Percentiles rank a stretch among this genome's conserved stretches.
Conservation (phyloP, 2,113 vertebrate genomes). For the Alouatta palliata region DNA sequence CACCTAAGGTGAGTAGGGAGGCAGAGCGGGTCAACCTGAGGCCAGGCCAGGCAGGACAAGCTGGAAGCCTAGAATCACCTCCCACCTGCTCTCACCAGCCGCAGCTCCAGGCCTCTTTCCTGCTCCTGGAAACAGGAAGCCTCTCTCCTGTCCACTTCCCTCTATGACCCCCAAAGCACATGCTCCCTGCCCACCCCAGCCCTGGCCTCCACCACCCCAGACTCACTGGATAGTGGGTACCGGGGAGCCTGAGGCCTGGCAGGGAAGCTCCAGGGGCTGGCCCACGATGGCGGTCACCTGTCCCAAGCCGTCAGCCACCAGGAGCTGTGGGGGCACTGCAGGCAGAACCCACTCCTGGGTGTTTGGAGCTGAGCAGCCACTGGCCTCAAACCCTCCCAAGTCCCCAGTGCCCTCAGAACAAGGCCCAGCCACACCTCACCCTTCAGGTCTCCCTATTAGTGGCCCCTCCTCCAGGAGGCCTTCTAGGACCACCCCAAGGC, state of each 20-base stretch:
- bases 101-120: background rate
- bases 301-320: constrained; percentile 80
- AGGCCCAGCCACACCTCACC: background rate
- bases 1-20: constrained; percentile 65
- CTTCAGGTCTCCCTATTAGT: background rate
- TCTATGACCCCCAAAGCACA: background rate
- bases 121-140: background rate
- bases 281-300: constrained; percentile 71
- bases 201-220: accelerated
- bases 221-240: constrained; percentile 81
- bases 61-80: too few relatives aligned
- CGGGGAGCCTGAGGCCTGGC: constrained; percentile 73
- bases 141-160: background rate
- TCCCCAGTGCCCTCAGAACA: background rate
- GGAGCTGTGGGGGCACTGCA: constrained; percentile 79
- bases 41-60: background rate
- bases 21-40: background rate
- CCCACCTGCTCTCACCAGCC: too few relatives aligned
- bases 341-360: background rate
- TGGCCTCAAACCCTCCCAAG: too few relatives aligned
- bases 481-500: background rate
- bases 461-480: background rate
- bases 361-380: background rate
- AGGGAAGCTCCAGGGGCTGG: constrained; percentile 80
- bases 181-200: accelerated